Conservation (phyloP, 2,113 vertebrate species). For the Anarhynchus alexandrinus region DNA sequence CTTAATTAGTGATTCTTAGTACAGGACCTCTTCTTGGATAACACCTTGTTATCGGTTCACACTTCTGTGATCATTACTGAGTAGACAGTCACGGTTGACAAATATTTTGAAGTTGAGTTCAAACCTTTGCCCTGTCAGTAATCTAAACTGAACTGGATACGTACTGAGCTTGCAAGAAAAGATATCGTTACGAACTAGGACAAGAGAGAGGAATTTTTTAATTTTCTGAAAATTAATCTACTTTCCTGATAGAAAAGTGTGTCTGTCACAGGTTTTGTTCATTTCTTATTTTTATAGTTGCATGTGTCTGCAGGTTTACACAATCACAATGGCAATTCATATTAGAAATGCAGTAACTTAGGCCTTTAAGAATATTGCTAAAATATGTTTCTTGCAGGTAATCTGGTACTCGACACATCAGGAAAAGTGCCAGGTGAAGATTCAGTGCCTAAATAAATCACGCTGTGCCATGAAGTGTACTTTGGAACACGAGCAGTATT, state of each 20-base stretch:
- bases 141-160: constrained; percentile 5
- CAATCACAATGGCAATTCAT: not conserved
- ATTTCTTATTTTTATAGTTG: not conserved
- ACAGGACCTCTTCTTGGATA: not conserved
- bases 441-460: not conserved
- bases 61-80: not conserved
- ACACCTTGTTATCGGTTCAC: not conserved
- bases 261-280: not conserved
- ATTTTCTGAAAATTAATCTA: not conserved
- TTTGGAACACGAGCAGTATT: not conserved
- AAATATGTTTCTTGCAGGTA: not conserved
- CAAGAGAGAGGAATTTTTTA: not conserved
- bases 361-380: not conserved
- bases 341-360: not conserved
- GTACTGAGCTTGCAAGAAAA: not conserved
- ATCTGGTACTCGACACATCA: not conserved
- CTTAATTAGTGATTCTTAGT: constrained; percentile 34
- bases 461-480: not conserved
- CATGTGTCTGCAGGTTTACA: not conserved
- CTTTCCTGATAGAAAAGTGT: not conserved
- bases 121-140: constrained; percentile 33
- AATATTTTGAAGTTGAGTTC: constrained; percentile 39
- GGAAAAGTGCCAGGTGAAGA: not conserved
- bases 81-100: not conserved
- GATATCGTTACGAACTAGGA: not conserved